Evolutionary conservation across 2,888 invertebrate genomes (phyloP).

Genomic region (Lasioglossum leucozonium): DNA sequence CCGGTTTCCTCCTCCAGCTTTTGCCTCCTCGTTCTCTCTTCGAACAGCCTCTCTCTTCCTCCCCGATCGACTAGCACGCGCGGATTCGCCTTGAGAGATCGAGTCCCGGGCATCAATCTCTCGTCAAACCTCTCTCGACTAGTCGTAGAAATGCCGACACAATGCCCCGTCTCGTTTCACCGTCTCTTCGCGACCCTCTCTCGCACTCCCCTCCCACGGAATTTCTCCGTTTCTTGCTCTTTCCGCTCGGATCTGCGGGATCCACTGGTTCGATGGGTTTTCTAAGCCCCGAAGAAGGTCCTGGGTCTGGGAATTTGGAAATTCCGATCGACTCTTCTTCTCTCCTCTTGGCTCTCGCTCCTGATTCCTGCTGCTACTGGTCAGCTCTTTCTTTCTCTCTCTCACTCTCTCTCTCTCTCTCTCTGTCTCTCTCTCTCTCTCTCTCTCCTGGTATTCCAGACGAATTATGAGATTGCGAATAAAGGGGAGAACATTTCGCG

Average conservation of each 20-base stretch:
- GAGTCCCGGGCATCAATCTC: constrained; percentile 82
- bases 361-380: neutral
- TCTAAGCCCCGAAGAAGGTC: neutral
- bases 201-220: constrained; percentile 3
- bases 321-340: constrained; percentile 3
- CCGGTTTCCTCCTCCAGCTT: constrained; percentile 21
- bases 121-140: constrained; percentile 83
- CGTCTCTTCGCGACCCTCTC: neutral
- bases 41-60: constrained; percentile 11
- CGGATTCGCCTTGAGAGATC: constrained; percentile 71
- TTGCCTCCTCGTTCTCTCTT: neutral
- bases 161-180: constrained; percentile 50
- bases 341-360: neutral
- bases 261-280: constrained; percentile 12
- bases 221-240: constrained; percentile 36
- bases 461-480: constrained; percentile 29
- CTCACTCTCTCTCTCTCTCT: too few species aligned
- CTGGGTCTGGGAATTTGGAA: constrained; percentile 7
- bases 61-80: constrained; percentile 62
- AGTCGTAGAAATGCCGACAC: constrained; percentile 82
- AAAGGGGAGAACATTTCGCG: constrained; percentile 25
- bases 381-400: too few species aligned
- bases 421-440: too few species aligned
- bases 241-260: neutral
- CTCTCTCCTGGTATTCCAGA: constrained; percentile 1